These are phyloP conservation scores for Alouatta palliata DNA, from an alignment of 2,113 vertebrate genomes.

Conservation along the genomic window DNA sequence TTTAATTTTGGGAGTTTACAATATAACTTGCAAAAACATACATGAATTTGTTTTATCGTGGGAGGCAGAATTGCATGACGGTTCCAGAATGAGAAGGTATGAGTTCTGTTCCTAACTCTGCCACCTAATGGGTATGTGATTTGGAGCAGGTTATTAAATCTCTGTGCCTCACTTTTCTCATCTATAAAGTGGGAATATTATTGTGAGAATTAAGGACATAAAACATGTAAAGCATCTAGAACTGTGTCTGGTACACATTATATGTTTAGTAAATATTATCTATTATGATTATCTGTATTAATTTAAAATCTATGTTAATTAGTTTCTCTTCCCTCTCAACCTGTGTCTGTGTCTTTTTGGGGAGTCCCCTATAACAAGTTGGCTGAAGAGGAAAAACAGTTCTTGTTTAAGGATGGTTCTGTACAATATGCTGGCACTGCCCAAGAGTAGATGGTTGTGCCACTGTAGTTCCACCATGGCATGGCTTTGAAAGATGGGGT, in stretches of 20 bases:
- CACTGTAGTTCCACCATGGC: background rate
- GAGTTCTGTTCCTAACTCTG: background rate
- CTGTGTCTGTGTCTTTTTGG: background rate
- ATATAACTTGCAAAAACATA: background rate
- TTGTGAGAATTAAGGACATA: conserved; percentile 1
- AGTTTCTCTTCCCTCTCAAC: background rate
- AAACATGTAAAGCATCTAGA: background rate
- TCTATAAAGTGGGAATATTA: background rate
- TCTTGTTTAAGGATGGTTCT: background rate
- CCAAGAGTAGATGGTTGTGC: background rate
- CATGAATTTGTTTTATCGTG: background rate
- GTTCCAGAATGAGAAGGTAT: background rate
- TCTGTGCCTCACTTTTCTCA: background rate
- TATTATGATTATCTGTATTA: background rate
- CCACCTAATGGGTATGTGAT: background rate
- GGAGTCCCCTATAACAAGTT: background rate
- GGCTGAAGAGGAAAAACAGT: background rate
- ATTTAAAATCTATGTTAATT: too few relatives aligned
- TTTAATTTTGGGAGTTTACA: background rate
- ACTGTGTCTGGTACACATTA: background rate
- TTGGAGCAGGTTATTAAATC: background rate
- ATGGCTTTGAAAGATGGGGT: background rate
- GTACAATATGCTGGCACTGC: background rate
- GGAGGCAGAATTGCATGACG: background rate
- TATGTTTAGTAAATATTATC: background rate